phyloP scores from a whole-genome alignment of 2,888 invertebrate genomes.

The Allophyes oxyacanthae region DNA sequence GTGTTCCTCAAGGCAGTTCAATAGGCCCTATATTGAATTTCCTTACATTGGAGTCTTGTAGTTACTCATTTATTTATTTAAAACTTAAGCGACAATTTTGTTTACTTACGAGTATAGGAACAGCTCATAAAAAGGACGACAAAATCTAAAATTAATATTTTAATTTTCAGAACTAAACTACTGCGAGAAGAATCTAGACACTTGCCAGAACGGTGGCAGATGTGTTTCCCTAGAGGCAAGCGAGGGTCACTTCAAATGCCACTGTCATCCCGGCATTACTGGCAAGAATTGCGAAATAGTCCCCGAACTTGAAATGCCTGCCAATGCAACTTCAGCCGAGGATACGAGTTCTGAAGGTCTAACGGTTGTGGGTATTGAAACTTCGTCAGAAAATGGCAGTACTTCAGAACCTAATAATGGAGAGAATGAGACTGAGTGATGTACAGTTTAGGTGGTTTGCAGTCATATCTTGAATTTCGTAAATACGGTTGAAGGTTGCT shows the following conservation, averaged over 20 bases:
- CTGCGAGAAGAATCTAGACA: conserved; percentile 93
- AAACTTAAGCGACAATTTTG: too few species aligned
- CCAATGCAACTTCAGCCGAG: conserved; percentile 33
- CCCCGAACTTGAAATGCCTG: conserved; percentile 62
- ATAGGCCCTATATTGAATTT: too few species aligned
- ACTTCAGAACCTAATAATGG: conserved; percentile 63
- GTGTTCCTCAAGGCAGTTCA: too few species aligned
- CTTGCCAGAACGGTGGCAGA: conserved; percentile 94
- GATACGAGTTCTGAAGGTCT: conserved; percentile 28
- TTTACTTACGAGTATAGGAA: neutral
- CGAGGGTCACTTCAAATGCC: conserved; percentile 93
- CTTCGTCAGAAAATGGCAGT: conserved; percentile 37
- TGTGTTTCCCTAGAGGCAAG: conserved; percentile 94
- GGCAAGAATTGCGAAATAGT: conserved; percentile 93
- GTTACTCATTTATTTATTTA: too few species aligned
- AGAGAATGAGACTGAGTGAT: conserved; percentile 78
- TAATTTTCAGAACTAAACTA: conserved; percentile 86
- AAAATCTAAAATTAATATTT: neutral
- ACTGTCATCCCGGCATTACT: conserved; percentile 92
- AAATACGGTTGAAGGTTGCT: too few species aligned
- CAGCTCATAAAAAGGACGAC: neutral
- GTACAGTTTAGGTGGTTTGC: conserved; percentile 3
- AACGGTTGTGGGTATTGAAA: conserved; percentile 4
- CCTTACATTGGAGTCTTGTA: too few species aligned
- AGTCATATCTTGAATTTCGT: conserved; percentile 23